A percentile compares a stretch with the other conserved stretches of the same genome.
phyloP scores from a whole-genome alignment of 1,140 invertebrate species.

The Megathymus violae region DNA sequence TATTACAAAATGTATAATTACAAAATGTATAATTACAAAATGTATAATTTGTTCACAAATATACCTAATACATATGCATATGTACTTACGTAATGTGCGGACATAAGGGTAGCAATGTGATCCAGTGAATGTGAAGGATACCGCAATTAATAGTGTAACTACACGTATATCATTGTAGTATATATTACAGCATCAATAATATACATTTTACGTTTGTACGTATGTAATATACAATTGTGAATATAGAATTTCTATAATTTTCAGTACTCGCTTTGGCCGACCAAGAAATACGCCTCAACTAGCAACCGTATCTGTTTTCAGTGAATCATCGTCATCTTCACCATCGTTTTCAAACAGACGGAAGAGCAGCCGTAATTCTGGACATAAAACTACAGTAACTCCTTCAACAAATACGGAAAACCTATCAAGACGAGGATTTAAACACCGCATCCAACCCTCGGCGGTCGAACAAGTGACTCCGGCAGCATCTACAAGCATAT shows the following conservation, averaged over 20 bases:
- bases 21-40: no score
- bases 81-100: no score
- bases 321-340: conserved; percentile 73
- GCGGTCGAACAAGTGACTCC: conserved; percentile 80
- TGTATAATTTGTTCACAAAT: no score
- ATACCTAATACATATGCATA: no score
- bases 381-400: conserved; percentile 70
- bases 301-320: conserved; percentile 86
- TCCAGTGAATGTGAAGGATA: no score
- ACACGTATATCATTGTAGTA: no score
- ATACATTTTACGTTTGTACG: background rate
- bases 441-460: conserved; percentile 85
- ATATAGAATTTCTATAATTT: conserved; percentile 54
- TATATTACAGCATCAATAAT: no score
- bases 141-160: no score
- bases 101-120: no score
- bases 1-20: no score
- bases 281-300: conserved; percentile 81
- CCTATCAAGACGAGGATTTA: conserved; percentile 84
- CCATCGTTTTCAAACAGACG: conserved; percentile 78
- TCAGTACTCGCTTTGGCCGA: conserved; percentile 81
- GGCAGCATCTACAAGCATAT: conserved; percentile 84
- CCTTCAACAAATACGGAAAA: conserved; percentile 73
- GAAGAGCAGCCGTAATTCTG: conserved; percentile 76
- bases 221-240: conserved; percentile 17